A percentile compares a stretch with the other conserved stretches of the same genome.
These are phyloP conservation scores for Euphysa ruthae DNA, from an alignment of 30 jellyfish, hydroid and myxozoan species.

Conservation along the genomic window DNA sequence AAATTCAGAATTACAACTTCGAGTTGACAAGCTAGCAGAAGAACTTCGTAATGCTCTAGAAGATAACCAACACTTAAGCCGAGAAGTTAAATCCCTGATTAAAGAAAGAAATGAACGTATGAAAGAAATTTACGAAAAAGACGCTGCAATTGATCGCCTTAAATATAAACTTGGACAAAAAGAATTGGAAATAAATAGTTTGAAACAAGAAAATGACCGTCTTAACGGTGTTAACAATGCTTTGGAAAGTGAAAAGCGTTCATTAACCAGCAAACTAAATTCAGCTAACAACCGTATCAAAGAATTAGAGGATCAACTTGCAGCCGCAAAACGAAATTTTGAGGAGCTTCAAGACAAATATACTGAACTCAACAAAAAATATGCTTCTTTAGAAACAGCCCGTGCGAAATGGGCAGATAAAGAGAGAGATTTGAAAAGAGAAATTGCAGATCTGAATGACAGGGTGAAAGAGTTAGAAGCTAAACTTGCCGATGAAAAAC, in stretches of 20 bases:
- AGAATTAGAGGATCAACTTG: slow-evolving; percentile 85
- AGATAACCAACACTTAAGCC: slow-evolving; percentile 53
- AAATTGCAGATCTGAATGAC: slow-evolving; percentile 52
- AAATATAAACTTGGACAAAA: slow-evolving; percentile 41
- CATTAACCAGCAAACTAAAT: slow-evolving; percentile 49
- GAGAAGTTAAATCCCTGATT: slow-evolving; percentile 40
- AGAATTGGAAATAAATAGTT: slow-evolving; percentile 53
- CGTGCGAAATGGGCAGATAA: slow-evolving; percentile 76
- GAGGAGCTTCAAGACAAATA: slow-evolving; percentile 78
- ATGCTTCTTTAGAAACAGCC: slow-evolving; percentile 72
- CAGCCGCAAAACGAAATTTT: slow-evolving; percentile 58
- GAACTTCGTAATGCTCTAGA: slow-evolving; percentile 71
- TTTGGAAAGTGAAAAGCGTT: slow-evolving; percentile 77
- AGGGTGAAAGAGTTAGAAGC: slow-evolving; percentile 60
- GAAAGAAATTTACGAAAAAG: slow-evolving; percentile 78
- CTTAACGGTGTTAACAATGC: slow-evolving; percentile 54
- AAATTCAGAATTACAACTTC: slow-evolving; percentile 67
- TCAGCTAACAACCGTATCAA: slow-evolving; percentile 68
- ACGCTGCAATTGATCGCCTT: slow-evolving; percentile 60
- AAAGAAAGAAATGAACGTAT: slow-evolving; percentile 37
- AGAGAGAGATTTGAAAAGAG: slow-evolving; percentile 61
- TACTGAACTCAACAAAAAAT: slow-evolving; percentile 67
- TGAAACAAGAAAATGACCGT: slow-evolving; percentile 81
- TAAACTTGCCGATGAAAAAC: slow-evolving; percentile 52
- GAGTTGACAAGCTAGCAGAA: slow-evolving; percentile 67